Conservation (phyloP, 2,113 vertebrate species). For the Callospermophilus lateralis region DNA sequence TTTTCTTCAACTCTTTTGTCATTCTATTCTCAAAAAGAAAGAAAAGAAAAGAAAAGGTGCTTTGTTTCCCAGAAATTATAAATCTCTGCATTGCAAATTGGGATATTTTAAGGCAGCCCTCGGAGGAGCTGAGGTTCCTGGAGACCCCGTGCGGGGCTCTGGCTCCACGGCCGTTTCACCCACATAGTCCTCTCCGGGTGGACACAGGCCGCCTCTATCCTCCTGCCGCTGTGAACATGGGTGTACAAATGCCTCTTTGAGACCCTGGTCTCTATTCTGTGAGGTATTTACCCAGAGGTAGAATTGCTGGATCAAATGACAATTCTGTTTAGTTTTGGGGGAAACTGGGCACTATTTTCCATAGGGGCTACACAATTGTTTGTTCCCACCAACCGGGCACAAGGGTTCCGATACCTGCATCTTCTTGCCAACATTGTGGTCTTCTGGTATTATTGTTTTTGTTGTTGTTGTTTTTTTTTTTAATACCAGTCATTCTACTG, state of each 20-base stretch:
- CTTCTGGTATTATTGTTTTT: background rate
- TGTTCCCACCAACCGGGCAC: background rate
- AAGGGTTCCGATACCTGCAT: rapidly evolving
- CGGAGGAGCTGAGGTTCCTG: background rate
- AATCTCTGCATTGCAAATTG: background rate
- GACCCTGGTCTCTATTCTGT: background rate
- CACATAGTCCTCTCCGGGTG: rapidly evolving
- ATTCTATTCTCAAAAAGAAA: background rate
- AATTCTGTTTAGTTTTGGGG: background rate
- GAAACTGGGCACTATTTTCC: background rate
- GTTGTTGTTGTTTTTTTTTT: too few species aligned
- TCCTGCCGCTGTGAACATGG: too few species aligned
- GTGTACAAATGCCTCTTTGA: background rate
- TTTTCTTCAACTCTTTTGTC: background rate
- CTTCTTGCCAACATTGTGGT: background rate
- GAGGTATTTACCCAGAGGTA: background rate
- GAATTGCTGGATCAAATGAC: background rate
- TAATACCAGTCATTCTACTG: background rate
- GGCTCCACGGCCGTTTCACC: rapidly evolving
- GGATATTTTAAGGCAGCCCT: background rate
- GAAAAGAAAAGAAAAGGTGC: too few species aligned
- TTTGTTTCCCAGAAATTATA: background rate
- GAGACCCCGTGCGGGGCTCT: background rate
- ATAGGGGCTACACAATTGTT: background rate
- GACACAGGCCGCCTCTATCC: rapidly evolving